Base-by-base conservation (phyloP, 2,888 invertebrate genomes). In the Doris montereyensis region DNA sequence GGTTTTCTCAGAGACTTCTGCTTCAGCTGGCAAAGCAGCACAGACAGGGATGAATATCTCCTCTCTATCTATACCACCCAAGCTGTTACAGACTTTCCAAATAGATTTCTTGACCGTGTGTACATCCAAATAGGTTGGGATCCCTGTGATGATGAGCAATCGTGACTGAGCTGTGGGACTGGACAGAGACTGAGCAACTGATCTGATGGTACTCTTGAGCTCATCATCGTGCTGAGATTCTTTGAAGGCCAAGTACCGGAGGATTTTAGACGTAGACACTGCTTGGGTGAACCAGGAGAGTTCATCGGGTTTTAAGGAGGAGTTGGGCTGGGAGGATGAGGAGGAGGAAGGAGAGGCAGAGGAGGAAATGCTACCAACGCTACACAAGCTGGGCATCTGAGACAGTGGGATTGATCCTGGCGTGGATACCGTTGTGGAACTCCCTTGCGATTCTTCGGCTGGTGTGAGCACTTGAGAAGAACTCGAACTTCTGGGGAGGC, bases 11-110 rank as follows among this genome's bases (percentile, higher is more conserved):
- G 1, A 5, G 52, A 26, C 28, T 34, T 74, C 68, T 74, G 65
- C 71, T 77, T 82, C 65, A 24, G 35, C 67, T 71, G 76, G 58
- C 34, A 78, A 60, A 28, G 77, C 41, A n/a, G n/a, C n/a, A n/a
- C n/a, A n/a, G n/a, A n/a, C n/a, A n/a, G 90, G 90, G 13, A 90
- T 78, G 77, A 88, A 91, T 34, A 91, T 85, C 75, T 89, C 89
- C 78, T 88, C 87, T 73, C 86, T 84, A 34, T 89, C 88, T 0
- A 89, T 78, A 4, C 90, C 90, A n/a, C 90, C 90, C 77, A 84
- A 81, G 2, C 87, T 82, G 58, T 84, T 86, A 76, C 89, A 86
- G 0, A 88, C 87, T 68, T 86, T 87, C 21, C 83, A 70, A 60
- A 91, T 81, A 35, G 88, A 86, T 34, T 83, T 83, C 67, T 84